These are phyloP conservation scores for Adelognathus sp. DNA, from an alignment of 2,888 invertebrate genomes.

Conservation along the genomic window DNA sequence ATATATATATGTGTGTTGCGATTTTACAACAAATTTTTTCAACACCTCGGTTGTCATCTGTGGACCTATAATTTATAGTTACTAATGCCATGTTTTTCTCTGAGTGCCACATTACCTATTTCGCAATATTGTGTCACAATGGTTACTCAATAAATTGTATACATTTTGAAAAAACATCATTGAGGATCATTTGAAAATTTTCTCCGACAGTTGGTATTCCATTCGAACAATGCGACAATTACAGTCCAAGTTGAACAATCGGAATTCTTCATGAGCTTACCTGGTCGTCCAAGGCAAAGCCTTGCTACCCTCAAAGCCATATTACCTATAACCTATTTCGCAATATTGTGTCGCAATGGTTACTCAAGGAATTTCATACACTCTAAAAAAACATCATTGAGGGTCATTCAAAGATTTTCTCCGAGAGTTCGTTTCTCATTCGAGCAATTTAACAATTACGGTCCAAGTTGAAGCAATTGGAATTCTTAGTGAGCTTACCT, in stretches of 20 bases:
- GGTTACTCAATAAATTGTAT: background rate
- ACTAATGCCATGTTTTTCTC: too few relatives aligned
- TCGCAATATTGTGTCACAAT: too few relatives aligned
- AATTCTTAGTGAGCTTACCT: constrained; percentile 66
- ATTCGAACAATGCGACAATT: background rate
- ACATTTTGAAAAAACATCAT: background rate
- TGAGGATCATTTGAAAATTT: background rate
- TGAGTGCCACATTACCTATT: too few relatives aligned
- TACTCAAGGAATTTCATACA: background rate
- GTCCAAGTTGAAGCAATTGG: background rate
- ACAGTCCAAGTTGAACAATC: background rate
- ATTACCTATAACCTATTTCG: too few relatives aligned
- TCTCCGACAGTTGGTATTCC: background rate
- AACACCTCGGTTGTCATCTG: too few relatives aligned
- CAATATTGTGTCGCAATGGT: too few relatives aligned
- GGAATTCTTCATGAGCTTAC: constrained; percentile 62
- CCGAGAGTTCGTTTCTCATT: background rate
- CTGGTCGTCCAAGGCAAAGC: constrained; percentile 80
- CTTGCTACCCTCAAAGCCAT: too few relatives aligned
- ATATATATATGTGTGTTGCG: too few relatives aligned
- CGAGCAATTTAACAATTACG: background rate
- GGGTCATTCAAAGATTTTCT: background rate
- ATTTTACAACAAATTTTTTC: too few relatives aligned
- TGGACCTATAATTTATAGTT: too few relatives aligned
- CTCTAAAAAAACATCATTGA: background rate